Conservation (phyloP, 2,797 vertebrate species). For the Propithecus perrieri region DNA sequence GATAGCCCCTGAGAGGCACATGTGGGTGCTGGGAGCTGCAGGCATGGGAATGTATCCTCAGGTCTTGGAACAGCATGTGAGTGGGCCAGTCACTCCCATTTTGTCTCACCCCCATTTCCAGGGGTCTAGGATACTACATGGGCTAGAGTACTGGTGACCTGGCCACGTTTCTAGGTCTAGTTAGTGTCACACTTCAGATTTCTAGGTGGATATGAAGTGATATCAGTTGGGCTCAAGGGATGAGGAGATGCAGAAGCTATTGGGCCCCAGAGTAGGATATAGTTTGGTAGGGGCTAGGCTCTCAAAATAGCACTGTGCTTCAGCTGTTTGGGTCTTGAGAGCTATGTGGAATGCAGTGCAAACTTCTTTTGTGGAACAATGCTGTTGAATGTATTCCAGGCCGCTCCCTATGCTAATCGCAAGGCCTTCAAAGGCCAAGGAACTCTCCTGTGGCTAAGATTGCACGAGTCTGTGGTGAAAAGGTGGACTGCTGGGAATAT, state of each 20-base stretch:
- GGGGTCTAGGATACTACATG: not conserved
- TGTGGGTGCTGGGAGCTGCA: not conserved
- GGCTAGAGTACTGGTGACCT: not conserved
- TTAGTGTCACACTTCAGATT: not conserved
- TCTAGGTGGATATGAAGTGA: not conserved
- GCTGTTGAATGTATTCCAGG: not conserved
- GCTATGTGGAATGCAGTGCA: not conserved
- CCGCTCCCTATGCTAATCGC: not conserved
- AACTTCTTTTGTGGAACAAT: not conserved
- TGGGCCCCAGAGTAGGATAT: not conserved
- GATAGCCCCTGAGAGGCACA: not conserved
- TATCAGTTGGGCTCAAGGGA: not conserved
- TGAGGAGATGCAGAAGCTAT: not conserved
- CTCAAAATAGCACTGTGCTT: not conserved
- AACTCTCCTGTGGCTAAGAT: not conserved
- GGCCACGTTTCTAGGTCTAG: no score
- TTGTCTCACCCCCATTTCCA: not conserved
- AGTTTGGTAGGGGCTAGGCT: not conserved
- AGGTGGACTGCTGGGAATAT: no score
- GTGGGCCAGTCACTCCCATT: not conserved
- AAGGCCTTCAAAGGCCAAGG: not conserved
- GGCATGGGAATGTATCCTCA: not conserved
- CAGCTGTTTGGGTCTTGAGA: not conserved
- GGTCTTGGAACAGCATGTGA: not conserved
- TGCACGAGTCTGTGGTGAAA: not conserved